Evolutionary conservation across 2,797 vertebrate genomes (phyloP).

Genomic region (Chelidonichthys spinosus): DNA sequence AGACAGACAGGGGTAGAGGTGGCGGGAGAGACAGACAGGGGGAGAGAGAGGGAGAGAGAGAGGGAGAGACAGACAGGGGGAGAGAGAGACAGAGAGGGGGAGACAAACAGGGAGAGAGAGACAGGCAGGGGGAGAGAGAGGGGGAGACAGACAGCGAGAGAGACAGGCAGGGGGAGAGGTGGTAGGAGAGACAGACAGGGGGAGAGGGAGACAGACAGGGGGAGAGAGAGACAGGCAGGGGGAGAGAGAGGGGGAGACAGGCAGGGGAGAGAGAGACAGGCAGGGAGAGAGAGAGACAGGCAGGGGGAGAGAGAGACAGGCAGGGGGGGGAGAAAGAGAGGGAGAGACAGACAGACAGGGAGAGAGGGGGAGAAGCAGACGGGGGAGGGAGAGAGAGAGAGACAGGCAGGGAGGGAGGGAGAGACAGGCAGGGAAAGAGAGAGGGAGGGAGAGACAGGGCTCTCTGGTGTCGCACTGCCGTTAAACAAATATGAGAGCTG

Average conservation of each 20-base stretch:
- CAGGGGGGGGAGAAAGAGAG: not conserved
- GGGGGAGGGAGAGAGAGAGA: too few species aligned
- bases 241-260: too few species aligned
- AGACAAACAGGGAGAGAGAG: rapidly evolving
- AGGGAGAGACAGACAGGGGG: not conserved
- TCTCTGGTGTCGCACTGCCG: slow-evolving; percentile 2
- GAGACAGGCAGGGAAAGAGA: too few species aligned
- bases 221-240: not conserved
- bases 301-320: not conserved
- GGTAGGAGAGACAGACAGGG: not conserved
- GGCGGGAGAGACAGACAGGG: too few species aligned
- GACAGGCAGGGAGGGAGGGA: not conserved
- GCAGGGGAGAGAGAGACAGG: too few species aligned
- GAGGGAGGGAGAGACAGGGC: not conserved
- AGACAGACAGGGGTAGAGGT: too few species aligned
- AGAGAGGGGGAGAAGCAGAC: too few species aligned
- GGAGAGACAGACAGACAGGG: not conserved
- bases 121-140: not conserved
- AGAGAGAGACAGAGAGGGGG: not conserved
- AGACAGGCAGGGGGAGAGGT: too few species aligned
- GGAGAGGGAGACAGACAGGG: not conserved
- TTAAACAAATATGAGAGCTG: slow-evolving; percentile 59
- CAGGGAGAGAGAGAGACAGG: too few species aligned
- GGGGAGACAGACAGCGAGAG: not conserved
- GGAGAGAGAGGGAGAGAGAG: not conserved